Evolutionary conservation across 2,113 vertebrate species (phyloP).

Genomic region (Melospiza georgiana): DNA sequence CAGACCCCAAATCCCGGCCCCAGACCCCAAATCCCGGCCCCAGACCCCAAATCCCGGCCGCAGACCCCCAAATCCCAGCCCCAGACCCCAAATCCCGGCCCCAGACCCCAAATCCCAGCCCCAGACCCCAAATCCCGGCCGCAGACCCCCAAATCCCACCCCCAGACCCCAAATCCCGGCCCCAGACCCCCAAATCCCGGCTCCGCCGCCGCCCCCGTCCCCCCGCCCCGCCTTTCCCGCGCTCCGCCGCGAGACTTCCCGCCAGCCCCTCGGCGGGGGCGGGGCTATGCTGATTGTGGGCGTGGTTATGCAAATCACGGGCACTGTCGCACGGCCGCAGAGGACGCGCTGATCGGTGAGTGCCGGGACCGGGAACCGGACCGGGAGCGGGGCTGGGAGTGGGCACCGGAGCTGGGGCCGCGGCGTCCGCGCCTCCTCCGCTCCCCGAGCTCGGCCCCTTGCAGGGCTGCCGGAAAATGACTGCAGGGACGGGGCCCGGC

Average conservation of each 20-base stretch:
- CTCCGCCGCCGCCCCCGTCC: background rate
- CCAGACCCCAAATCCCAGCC: no score
- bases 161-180: background rate
- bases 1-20: background rate
- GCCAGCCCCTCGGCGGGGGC: background rate
- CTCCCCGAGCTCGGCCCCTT: background rate
- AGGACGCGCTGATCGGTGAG: background rate
- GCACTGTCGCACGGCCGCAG: background rate
- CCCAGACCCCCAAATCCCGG: background rate
- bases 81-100: background rate
- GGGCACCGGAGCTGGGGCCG: fast-evolving
- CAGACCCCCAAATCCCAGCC: no score
- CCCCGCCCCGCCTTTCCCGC: background rate
- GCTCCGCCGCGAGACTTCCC: constrained; percentile 8
- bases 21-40: no score
- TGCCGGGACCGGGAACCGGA: fast-evolving
- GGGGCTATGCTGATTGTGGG: fast-evolving
- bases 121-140: no score
- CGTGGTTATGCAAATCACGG: fast-evolving
- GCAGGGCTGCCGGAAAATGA: no score
- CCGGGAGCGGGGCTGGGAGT: fast-evolving
- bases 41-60: background rate
- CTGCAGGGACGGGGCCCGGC: background rate
- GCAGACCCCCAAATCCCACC: no score
- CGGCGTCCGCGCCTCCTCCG: fast-evolving